Base-by-base conservation (phyloP, 2,888 invertebrate genomes). In the Tipula helvola region DNA sequence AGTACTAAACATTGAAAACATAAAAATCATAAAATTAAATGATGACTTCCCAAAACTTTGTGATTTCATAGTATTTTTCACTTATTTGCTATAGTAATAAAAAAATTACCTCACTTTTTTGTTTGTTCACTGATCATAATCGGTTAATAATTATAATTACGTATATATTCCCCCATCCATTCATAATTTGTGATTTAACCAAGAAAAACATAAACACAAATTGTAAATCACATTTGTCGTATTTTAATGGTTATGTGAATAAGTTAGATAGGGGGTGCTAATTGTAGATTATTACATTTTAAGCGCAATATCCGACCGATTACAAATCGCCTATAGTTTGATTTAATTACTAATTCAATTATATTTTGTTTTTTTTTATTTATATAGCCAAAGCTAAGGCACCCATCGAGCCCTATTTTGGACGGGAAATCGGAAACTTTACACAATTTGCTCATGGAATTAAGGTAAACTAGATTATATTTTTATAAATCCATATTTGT, bases 391-490 rank as follows among this genome's bases (percentile, higher is more conserved):
- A 87, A 52, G 87, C 88, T 12, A 87, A 88, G 86, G 88, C 88
- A 42, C 91, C 89, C 71, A 91, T 91, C 83, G 93, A 95, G 90
- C 95, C 95, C 3, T 96, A 96, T 91, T 97, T 95, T 90, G 97
- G 97, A 28, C 94, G 95, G 36, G 90, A 93, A 87, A 96, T 97
- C 88, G 97, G 97, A 86, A 92, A 93, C 0, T 93, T 97, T 87
- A 93, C 93, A 42, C 93, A 94, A 88, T 96, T 95, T 90, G 96
- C 95, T 0, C 97, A 97, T 90, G 95, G 95, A 88, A 96, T 97
- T 88, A 93, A 90, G 89, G 91, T 91, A 39, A 84, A 84, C 41
- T 84, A 39, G 7, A 52, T 16, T 7, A 41, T 2, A n/a, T 13
- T n/a, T 71, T 10, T 71, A 16, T 16, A 36, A n/a, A 83, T 83